Percentiles rank a stretch among this genome's conserved stretches.
phyloP scores from a whole-genome alignment of 2,113 vertebrate species.

The human (Homo sapiens) region DNA sequence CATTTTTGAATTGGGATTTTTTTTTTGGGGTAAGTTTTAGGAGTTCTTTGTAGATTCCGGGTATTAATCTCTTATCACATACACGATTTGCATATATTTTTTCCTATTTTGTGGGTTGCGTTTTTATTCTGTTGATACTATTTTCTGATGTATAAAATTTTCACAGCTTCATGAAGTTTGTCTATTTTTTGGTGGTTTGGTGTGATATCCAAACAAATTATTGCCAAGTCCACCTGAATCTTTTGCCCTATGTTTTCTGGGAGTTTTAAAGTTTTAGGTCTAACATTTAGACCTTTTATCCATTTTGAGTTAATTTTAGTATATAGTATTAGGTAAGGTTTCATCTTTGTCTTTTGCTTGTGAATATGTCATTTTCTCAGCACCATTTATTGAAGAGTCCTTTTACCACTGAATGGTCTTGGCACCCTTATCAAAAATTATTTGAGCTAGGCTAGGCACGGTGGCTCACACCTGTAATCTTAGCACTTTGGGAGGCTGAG shows the following conservation, averaged over 20 bases:
- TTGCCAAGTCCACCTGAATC: too few relatives aligned
- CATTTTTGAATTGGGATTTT: not conserved
- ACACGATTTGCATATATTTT: not conserved
- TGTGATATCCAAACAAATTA: not conserved
- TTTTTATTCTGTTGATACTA: not conserved
- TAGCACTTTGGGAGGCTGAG: too few relatives aligned
- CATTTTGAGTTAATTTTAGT: constrained; percentile 2
- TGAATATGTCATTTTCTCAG: not conserved
- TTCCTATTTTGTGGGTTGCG: not conserved
- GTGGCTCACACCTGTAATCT: too few relatives aligned
- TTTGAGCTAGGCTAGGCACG: too few relatives aligned
- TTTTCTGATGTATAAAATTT: not conserved
- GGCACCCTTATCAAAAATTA: not conserved
- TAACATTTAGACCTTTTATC: not conserved
- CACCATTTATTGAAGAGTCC: not conserved
- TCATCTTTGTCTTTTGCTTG: not conserved
- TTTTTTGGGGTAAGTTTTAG: not conserved
- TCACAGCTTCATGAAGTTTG: not conserved
- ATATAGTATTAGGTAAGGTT: not conserved
- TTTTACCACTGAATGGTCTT: not conserved
- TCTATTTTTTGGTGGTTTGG: not conserved
- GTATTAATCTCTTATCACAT: not conserved
- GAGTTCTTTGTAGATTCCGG: not conserved
- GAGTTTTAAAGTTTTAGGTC: not conserved
- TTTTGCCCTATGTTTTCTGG: not conserved